phyloP scores from a whole-genome alignment of 2,797 vertebrate species.

The Furcifer pardalis region DNA sequence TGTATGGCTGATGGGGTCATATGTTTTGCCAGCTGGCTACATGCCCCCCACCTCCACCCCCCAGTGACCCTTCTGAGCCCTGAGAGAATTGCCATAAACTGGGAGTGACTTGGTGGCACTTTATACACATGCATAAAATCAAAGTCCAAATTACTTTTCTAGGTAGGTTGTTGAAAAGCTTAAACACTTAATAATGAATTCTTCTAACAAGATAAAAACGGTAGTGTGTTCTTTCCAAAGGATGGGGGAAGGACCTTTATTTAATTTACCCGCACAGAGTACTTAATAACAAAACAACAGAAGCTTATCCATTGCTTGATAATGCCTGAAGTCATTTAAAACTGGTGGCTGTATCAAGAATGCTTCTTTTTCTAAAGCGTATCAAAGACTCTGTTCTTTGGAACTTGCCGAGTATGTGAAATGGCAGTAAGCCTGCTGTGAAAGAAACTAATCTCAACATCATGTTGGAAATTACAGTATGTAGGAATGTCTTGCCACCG shows the following conservation, averaged over 20 bases:
- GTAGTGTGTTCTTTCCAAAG: background rate
- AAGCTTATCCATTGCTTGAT: background rate
- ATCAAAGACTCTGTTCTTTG: constrained; percentile 18
- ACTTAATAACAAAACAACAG: constrained; percentile 9
- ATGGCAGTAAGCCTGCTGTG: constrained; percentile 49
- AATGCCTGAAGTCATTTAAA: constrained; percentile 20
- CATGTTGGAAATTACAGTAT: constrained; percentile 29
- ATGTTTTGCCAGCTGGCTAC: no score
- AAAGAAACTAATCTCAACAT: constrained; percentile 59
- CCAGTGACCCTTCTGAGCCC: no score
- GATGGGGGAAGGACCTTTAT: background rate
- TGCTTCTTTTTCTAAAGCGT: constrained; percentile 32
- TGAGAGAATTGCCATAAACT: no score
- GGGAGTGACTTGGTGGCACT: no score
- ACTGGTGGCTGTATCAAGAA: background rate
- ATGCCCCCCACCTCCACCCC: no score
- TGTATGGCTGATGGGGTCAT: no score
- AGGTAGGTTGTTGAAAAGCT: background rate
- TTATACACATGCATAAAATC: background rate
- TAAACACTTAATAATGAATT: background rate
- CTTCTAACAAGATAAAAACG: background rate
- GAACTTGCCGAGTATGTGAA: constrained; percentile 21
- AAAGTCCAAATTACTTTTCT: background rate
- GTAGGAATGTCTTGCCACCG: constrained; percentile 27
- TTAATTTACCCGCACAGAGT: constrained; percentile 11